Evolutionary conservation across 2,888 invertebrate species (phyloP), one percentile per base, ranked within the genome.

Genomic region (Celastrina argiolus): DNA sequence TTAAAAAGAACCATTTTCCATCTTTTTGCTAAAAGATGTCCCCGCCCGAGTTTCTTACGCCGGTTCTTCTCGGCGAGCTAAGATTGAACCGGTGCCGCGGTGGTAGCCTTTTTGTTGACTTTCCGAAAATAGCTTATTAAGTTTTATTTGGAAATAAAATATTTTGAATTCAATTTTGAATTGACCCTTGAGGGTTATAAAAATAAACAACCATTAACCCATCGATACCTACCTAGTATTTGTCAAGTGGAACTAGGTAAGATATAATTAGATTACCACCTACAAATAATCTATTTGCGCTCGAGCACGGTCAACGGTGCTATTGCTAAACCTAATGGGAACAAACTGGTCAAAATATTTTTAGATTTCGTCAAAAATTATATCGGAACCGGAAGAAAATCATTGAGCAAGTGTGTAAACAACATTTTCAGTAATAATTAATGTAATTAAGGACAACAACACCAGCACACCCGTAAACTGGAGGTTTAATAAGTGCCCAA

Each of bases 241-340:
- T 61, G 34, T 61, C 61, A 61, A 39, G 10, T 61, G 39, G 12
- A 61, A 39, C 61, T 61, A 75, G 78, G 75, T 72, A 73, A 61
- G 70, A 69, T 86, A 88, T 87, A 87, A 80, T 85, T 83, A 84
- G 87, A 79, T 78, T 75, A 73, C 81, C 85, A 83, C 88, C 87
- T 85, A 87, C 89, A 77, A 76, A 73, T 75, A 71, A 78, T 86
- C 88, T 88, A 88, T 89, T 89, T 87, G 77, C 74, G 77, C 80
- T 75, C 65, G 81, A 82, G 76, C 73, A 77, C 85, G 84, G 85
- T 87, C 87, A 87, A 80, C 81, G 82, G 76, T 78, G 81, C 73
- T 79, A 71, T 69, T 69, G 58, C 70, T 67, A 71, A 71, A 71
- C 69, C 59, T 63, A 66, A 76, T 39, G 39, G 22, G 61, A 36